These are phyloP conservation scores for Cichladusa arquata DNA, from an alignment of 2,113 vertebrate species.

Conservation along the genomic window DNA sequence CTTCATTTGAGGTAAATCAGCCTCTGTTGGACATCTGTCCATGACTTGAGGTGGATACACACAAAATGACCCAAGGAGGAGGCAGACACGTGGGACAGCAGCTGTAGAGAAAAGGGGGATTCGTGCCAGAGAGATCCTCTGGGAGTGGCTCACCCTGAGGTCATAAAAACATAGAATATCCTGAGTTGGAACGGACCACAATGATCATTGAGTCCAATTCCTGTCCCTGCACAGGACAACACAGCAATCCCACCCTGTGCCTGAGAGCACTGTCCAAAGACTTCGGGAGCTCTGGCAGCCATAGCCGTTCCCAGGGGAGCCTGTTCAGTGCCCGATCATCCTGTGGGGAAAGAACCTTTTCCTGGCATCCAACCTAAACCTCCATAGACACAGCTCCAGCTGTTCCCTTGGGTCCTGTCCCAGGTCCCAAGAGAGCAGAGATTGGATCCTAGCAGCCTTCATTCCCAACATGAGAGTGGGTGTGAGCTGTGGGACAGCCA, in stretches of 20 bases:
- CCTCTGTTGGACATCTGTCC: not conserved
- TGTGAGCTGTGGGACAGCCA: not conserved
- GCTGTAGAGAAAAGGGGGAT: not conserved
- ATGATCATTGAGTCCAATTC: not conserved
- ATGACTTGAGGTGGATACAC: not conserved
- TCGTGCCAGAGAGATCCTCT: accelerated
- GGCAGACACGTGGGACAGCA: not conserved
- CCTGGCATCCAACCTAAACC: not conserved
- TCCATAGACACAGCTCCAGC: not conserved
- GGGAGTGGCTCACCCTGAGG: not conserved
- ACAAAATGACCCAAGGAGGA: not conserved
- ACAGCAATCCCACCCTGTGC: not conserved
- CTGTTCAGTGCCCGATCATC: accelerated
- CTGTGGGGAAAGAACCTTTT: not conserved
- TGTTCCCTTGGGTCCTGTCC: not conserved
- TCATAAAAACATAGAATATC: not conserved
- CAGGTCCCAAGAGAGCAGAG: not conserved
- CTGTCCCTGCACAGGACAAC: not conserved
- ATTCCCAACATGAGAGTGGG: not conserved
- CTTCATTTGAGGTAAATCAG: not conserved
- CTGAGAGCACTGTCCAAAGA: not conserved
- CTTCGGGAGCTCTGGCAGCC: not conserved
- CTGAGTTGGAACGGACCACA: not conserved
- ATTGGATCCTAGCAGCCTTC: not conserved
- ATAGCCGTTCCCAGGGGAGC: not conserved